A percentile compares a stretch with the other conserved stretches of the same genome.
Evolutionary conservation across 1,140 invertebrate species (phyloP).

Genomic region (Zophobas morio): DNA sequence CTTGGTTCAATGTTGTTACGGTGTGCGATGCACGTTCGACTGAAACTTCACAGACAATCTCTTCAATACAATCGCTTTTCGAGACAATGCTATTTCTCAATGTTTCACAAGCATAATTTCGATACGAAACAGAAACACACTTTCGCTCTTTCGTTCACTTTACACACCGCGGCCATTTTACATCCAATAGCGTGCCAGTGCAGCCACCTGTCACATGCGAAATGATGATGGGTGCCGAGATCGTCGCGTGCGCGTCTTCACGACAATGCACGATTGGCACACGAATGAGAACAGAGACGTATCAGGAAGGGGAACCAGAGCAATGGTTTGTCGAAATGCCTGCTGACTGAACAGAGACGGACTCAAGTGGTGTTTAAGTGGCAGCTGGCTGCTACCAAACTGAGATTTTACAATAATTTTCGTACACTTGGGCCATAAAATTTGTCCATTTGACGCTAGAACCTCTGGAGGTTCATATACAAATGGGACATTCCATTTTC

Average conservation of each 20-base stretch:
- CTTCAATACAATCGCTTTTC: slow-evolving; percentile 51
- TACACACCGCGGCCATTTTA: slow-evolving; percentile 63
- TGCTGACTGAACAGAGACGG: neutral
- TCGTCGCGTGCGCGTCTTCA: slow-evolving; percentile 54
- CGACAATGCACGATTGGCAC: slow-evolving; percentile 39
- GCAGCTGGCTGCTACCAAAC: too few relatives aligned
- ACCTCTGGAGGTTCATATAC: too few relatives aligned
- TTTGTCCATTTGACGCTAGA: too few relatives aligned
- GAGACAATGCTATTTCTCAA: slow-evolving; percentile 49
- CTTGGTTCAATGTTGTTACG: neutral
- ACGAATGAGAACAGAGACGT: slow-evolving; percentile 14
- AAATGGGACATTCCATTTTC: too few relatives aligned
- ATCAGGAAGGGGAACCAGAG: neutral
- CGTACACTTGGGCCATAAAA: too few relatives aligned
- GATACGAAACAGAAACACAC: slow-evolving; percentile 52
- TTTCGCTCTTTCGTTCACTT: slow-evolving; percentile 57
- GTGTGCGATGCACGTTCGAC: neutral
- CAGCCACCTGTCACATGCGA: slow-evolving; percentile 65
- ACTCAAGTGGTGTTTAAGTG: too few relatives aligned
- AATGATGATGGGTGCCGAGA: slow-evolving; percentile 47
- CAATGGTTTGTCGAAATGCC: neutral
- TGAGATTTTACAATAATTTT: too few relatives aligned
- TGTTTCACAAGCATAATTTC: slow-evolving; percentile 56
- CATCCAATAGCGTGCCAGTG: slow-evolving; percentile 62
- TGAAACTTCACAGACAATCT: slow-evolving; percentile 37